phyloP scores from a whole-genome alignment of 1,140 invertebrate species.

The Geopemphigus sp. region DNA sequence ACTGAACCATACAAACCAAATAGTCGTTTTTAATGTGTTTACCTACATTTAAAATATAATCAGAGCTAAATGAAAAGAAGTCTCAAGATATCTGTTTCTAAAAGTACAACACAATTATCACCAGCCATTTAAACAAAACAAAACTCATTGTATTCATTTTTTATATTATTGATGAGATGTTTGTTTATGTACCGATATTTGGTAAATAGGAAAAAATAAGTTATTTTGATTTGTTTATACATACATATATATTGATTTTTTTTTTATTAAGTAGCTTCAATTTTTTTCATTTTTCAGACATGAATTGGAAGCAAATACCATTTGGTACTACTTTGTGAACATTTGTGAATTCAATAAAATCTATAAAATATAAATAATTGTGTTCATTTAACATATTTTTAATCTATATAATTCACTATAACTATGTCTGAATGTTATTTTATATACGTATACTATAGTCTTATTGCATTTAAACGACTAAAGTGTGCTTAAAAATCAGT shows the following conservation, averaged over 20 bases:
- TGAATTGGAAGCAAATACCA: slow-evolving; percentile 27
- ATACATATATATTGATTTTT: not conserved
- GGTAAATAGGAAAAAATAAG: too few relatives aligned
- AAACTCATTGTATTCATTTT: too few relatives aligned
- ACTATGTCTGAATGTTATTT: not conserved
- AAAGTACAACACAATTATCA: too few relatives aligned
- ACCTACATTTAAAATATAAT: too few relatives aligned
- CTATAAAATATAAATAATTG: not conserved
- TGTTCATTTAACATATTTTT: not conserved
- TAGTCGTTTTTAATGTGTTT: too few relatives aligned
- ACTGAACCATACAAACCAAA: too few relatives aligned
- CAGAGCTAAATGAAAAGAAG: too few relatives aligned
- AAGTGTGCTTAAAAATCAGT: slow-evolving; percentile 13
- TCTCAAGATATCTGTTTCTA: too few relatives aligned
- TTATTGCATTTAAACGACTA: slow-evolving; percentile 35
- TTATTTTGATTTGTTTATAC: not conserved
- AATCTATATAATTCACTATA: slow-evolving; percentile 16
- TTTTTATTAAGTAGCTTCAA: not conserved
- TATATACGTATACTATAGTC: too few relatives aligned
- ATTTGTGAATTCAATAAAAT: not conserved
- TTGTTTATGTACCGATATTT: too few relatives aligned
- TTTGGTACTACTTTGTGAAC: slow-evolving; percentile 17
- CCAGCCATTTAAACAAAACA: too few relatives aligned
- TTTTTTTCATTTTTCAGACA: slow-evolving; percentile 24
- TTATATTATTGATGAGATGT: too few relatives aligned